Evolutionary conservation across 2,113 vertebrate species (phyloP).

Genomic region (Hyperopisus bebe): DNA sequence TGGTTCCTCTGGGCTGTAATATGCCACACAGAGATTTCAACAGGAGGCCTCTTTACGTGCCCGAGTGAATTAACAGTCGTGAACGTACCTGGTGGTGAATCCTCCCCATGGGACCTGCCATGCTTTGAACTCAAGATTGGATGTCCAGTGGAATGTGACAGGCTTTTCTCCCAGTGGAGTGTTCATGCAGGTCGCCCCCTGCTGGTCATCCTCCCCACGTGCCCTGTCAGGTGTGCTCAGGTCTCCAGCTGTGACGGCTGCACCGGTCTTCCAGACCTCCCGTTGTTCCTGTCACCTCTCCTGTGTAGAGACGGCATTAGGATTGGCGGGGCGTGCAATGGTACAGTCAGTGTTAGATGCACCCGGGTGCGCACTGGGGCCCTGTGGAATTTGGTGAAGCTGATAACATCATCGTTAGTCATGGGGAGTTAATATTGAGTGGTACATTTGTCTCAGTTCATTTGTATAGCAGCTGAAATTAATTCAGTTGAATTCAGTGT

Average conservation of each 20-base stretch:
- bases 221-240: not conserved
- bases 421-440: not conserved
- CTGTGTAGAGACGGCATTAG: not conserved
- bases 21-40: not conserved
- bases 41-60: not conserved
- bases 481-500: not conserved
- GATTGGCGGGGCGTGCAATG: not conserved
- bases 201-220: not conserved
- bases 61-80: not conserved
- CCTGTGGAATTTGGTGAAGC: not conserved
- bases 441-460: not conserved
- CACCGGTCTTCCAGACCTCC: not conserved
- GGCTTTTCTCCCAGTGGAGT: not conserved
- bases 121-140: not conserved
- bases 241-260: not conserved
- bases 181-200: not conserved
- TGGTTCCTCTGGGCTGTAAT: not conserved
- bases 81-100: not conserved
- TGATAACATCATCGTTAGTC: not conserved
- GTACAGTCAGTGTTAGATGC: not conserved
- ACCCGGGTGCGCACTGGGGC: not conserved
- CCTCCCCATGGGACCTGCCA: not conserved
- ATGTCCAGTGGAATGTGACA: not conserved
- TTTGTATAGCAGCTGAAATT: not conserved
- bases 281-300: not conserved